Percentiles rank a stretch among this genome's conserved stretches.
These are phyloP conservation scores for Tenodera sinensis DNA, from an alignment of 2,888 invertebrate species.

Conservation along the genomic window DNA sequence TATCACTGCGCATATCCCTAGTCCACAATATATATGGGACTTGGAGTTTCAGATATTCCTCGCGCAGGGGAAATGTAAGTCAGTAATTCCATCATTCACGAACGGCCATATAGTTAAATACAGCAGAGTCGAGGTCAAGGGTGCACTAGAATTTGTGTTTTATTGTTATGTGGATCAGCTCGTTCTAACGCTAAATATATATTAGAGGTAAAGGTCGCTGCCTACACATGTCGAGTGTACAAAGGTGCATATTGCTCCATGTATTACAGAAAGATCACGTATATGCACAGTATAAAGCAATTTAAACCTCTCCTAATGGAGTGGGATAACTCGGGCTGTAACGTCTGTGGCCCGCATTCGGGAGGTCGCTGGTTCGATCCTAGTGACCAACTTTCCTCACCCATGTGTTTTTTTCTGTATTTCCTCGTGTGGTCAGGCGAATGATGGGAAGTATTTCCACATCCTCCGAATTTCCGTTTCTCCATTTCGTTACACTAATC, in stretches of 20 bases:
- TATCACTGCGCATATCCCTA: neutral
- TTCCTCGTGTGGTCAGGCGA: no score
- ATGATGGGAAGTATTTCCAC: no score
- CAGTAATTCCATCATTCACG: neutral
- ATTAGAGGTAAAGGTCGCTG: neutral
- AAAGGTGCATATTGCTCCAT: neutral
- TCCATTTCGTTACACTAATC: no score
- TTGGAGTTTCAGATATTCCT: neutral
- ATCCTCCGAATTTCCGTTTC: no score
- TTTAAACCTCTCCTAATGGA: no score
- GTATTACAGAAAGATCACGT: no score
- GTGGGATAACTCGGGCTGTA: no score
- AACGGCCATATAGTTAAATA: neutral
- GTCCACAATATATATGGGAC: neutral
- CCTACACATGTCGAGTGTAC: neutral
- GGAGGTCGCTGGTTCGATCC: no score
- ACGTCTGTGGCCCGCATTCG: no score
- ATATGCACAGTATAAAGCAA: no score
- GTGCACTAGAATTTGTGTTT: neutral
- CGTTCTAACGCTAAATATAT: neutral
- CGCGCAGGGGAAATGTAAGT: neutral
- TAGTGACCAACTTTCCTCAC: no score
- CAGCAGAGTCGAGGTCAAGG: neutral
- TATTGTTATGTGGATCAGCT: neutral
- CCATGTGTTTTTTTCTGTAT: no score